These are phyloP conservation scores for Nothoprocta pentlandii DNA, from an alignment of 2,113 vertebrate species.

Conservation along the genomic window DNA sequence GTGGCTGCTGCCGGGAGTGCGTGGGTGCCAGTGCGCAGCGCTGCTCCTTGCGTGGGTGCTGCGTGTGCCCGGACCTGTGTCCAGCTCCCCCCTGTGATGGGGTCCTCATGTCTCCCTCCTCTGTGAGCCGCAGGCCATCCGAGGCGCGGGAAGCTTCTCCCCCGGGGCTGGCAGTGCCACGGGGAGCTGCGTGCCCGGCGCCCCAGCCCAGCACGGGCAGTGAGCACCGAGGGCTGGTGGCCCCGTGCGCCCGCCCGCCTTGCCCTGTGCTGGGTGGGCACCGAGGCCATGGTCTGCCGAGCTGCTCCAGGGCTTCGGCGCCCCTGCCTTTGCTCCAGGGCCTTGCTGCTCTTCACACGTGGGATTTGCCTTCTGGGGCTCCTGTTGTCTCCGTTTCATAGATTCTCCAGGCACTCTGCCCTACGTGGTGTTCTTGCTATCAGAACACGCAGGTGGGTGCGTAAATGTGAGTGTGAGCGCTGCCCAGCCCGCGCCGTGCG, in stretches of 20 bases:
- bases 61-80: no score
- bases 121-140: not conserved
- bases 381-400: conserved; percentile 18
- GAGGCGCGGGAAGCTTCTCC: not conserved
- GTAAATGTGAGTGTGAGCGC: conserved; percentile 60
- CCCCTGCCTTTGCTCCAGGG: not conserved
- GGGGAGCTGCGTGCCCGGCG: no score
- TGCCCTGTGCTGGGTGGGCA: no score
- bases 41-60: no score
- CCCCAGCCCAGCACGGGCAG: no score
- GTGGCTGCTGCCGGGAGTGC: not conserved
- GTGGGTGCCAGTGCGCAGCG: no score
- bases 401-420: conserved; percentile 33
- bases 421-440: conserved; percentile 10
- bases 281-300: no score
- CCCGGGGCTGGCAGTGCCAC: no score
- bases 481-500: conserved; percentile 4
- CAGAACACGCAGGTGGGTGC: conserved; percentile 11
- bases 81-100: no score
- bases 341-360: not conserved
- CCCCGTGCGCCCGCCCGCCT: no score
- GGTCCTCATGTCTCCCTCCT: not conserved
- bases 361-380: not conserved
- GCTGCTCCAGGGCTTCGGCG: rapidly evolving
- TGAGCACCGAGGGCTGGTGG: no score